Percentiles rank a stretch among this genome's conserved stretches.
Conservation (phyloP, 2,797 vertebrate species). For the Botia kubotai region DNA sequence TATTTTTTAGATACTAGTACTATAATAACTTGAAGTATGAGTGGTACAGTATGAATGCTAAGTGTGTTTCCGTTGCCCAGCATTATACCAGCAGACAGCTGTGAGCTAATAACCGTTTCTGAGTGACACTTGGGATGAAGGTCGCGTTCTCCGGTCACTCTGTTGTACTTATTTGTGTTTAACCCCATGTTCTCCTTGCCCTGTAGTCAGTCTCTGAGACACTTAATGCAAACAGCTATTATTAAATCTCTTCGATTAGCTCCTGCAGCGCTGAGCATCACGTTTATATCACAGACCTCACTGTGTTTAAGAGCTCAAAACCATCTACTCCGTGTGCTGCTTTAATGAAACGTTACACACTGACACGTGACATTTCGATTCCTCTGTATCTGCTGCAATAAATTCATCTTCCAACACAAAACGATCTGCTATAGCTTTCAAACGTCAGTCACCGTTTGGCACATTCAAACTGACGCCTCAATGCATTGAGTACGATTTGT, state of each 20-base stretch:
- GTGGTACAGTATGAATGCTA: no score
- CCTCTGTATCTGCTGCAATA: no score
- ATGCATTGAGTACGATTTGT: no score
- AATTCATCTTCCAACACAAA: no score
- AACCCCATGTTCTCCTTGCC: slow-evolving; percentile 53
- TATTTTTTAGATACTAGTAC: no score
- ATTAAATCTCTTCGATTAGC: slow-evolving; percentile 65
- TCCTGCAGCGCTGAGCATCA: slow-evolving; percentile 40
- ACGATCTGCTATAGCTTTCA: no score
- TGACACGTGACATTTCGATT: no score
- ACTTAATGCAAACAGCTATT: slow-evolving; percentile 64
- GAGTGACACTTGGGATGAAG: slow-evolving; percentile 28
- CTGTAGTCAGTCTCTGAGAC: slow-evolving; percentile 55
- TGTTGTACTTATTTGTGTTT: slow-evolving; percentile 52
- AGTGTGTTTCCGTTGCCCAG: not conserved
- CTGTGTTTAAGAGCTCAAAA: not conserved
- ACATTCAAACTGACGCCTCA: no score
- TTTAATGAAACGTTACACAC: no score
- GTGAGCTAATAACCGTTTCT: slow-evolving; percentile 38
- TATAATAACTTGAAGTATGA: no score
- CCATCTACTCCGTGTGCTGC: no score
- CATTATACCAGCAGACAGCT: slow-evolving; percentile 11
- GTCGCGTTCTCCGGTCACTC: slow-evolving; percentile 34
- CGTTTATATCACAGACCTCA: not conserved
- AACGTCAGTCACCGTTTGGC: no score